These are phyloP conservation scores for Drymodes brunneopygia DNA, from an alignment of 2,113 vertebrate genomes.

Conservation along the genomic window DNA sequence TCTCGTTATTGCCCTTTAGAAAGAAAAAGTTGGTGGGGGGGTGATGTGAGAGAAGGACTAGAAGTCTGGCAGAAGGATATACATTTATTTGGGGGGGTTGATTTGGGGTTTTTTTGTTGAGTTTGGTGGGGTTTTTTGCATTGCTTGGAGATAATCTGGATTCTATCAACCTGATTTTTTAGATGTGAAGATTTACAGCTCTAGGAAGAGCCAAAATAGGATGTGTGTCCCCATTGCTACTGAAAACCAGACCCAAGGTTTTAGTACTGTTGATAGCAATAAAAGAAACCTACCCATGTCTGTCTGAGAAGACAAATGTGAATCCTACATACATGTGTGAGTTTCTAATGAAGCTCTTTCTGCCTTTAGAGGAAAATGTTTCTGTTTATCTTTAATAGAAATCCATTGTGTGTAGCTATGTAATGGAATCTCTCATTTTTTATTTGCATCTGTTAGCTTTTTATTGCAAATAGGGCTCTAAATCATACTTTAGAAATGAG, in stretches of 20 bases:
- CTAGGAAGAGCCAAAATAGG: neutral
- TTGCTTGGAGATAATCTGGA: neutral
- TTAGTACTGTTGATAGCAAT: neutral
- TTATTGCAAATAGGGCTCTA: slow-evolving; percentile 77
- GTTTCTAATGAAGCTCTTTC: neutral
- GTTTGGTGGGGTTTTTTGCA: fast-evolving
- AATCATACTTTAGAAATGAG: slow-evolving; percentile 77
- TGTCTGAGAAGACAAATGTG: neutral
- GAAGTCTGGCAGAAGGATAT: neutral
- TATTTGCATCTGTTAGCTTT: slow-evolving; percentile 70
- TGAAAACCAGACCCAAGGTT: neutral
- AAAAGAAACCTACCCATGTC: neutral
- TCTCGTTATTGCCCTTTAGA: neutral
- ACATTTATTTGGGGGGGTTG: fast-evolving
- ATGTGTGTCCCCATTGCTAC: neutral
- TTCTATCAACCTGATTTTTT: neutral
- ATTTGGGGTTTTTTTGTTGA: fast-evolving
- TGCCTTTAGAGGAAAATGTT: neutral
- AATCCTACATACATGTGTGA: neutral
- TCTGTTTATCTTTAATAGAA: slow-evolving; percentile 22
- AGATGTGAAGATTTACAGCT: neutral
- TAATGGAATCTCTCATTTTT: slow-evolving; percentile 59
- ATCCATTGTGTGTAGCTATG: neutral
- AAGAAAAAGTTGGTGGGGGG: neutral
- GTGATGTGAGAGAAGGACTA: neutral